Conservation (phyloP, 2,888 invertebrate species). For the Drosophila aldrichi region DNA sequence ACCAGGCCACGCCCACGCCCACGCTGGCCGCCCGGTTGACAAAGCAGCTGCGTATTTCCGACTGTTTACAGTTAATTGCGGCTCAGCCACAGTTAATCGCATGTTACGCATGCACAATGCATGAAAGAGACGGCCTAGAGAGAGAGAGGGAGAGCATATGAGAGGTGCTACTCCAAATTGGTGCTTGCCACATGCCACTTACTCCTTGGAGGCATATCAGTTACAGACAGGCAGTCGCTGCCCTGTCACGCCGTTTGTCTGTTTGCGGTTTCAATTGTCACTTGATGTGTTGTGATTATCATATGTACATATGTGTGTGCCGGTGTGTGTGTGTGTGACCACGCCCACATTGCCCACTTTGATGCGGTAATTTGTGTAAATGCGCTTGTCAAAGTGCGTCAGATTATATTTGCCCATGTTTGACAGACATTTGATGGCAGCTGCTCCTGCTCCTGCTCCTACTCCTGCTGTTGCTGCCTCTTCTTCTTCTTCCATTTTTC, state of each 20-base stretch:
- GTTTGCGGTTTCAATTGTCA: slow-evolving; percentile 80
- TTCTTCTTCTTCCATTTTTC: background rate
- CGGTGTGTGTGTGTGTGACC: slow-evolving; percentile 28
- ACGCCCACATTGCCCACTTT: slow-evolving; percentile 50
- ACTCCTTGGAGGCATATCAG: slow-evolving; percentile 48
- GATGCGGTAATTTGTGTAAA: slow-evolving; percentile 73
- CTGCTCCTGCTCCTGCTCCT: background rate
- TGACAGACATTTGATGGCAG: slow-evolving; percentile 40
- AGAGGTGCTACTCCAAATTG: slow-evolving; percentile 10
- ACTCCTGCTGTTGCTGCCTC: background rate
- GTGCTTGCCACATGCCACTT: slow-evolving; percentile 15
- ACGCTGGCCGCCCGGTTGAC: slow-evolving; percentile 8
- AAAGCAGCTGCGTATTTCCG: slow-evolving; percentile 59
- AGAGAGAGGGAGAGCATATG: background rate
- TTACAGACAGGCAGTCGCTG: slow-evolving; percentile 37
- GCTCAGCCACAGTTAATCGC: slow-evolving; percentile 74
- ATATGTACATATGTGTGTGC: slow-evolving; percentile 32
- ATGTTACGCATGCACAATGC: slow-evolving; percentile 57
- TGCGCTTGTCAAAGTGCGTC: slow-evolving; percentile 71
- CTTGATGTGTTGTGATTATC: slow-evolving; percentile 80
- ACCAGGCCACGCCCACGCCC: slow-evolving; percentile 18
- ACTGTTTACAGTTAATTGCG: slow-evolving; percentile 75
- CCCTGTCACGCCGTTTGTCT: slow-evolving; percentile 71
- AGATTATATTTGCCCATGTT: slow-evolving; percentile 68
- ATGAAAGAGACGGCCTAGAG: background rate